A percentile compares a stretch with the other conserved stretches of the same genome.
phyloP scores from a whole-genome alignment of 1,140 invertebrate species.

The Venustaconcha ellipsiformis region DNA sequence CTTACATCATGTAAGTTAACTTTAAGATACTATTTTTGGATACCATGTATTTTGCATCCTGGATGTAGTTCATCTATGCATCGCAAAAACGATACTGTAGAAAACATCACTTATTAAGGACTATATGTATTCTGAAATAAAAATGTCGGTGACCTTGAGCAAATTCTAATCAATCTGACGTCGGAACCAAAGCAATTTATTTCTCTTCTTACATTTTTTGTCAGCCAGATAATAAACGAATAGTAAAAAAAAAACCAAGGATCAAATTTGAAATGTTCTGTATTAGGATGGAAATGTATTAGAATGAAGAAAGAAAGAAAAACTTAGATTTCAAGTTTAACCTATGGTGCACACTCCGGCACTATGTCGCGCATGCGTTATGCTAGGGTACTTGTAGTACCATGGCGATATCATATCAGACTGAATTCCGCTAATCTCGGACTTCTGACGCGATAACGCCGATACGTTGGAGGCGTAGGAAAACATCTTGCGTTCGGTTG shows the following conservation, averaged over 20 bases:
- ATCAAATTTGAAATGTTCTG: not conserved
- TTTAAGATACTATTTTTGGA: not conserved
- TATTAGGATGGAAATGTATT: not conserved
- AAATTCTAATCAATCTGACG: too few relatives aligned
- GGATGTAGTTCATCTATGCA: too few relatives aligned
- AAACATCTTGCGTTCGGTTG: constrained; percentile 36
- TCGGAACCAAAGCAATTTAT: too few relatives aligned
- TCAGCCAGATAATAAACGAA: too few relatives aligned
- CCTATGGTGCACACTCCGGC: constrained; percentile 37
- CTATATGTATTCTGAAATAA: too few relatives aligned
- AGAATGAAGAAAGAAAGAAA: not conserved
- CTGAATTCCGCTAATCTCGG: constrained; percentile 13
- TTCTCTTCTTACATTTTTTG: too few relatives aligned
- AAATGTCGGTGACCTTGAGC: too few relatives aligned
- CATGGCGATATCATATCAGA: constrained; percentile 42
- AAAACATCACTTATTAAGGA: too few relatives aligned
- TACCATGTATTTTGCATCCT: too few relatives aligned
- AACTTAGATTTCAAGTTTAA: not conserved
- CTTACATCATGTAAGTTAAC: not conserved
- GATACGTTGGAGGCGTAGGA: constrained; percentile 38
- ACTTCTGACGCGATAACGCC: constrained; percentile 1
- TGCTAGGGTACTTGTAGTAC: constrained; percentile 33
- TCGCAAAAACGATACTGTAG: too few relatives aligned
- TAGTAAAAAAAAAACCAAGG: too few relatives aligned
- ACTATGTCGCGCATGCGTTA: constrained; percentile 42